Evolutionary conservation across 2,113 vertebrate genomes (phyloP).

Genomic region (Macrotis lagotis): DNA sequence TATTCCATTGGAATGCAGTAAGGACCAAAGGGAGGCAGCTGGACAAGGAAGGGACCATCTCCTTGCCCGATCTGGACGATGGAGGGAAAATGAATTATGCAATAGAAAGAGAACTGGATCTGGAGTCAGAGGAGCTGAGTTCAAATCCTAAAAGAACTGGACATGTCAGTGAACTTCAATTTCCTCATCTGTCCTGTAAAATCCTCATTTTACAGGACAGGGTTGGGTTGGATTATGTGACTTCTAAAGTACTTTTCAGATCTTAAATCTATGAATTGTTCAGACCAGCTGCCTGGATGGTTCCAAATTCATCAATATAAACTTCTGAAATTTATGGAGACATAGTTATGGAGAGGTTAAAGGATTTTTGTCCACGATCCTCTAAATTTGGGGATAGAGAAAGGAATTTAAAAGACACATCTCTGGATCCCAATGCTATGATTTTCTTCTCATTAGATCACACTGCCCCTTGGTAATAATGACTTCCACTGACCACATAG

Average conservation of each 20-base stretch:
- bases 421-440: background rate
- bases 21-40: conserved; percentile 11
- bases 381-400: background rate
- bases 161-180: background rate
- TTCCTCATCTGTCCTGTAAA: background rate
- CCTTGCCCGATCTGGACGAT: background rate
- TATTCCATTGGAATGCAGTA: background rate
- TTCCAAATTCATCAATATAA: conserved; percentile 1
- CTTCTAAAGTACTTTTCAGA: background rate
- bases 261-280: conserved; percentile 1
- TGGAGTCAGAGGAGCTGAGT: background rate
- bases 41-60: background rate
- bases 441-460: background rate
- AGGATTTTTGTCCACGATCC: background rate
- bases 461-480: background rate
- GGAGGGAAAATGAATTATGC: conserved; percentile 1
- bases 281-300: conserved; percentile 26
- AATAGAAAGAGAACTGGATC: background rate
- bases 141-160: background rate
- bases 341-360: background rate
- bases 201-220: too few species aligned
- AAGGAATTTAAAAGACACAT: background rate
- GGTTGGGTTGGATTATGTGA: background rate
- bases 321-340: conserved; percentile 38
- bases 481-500: background rate